Evolutionary conservation across 1,140 invertebrate genomes (phyloP), one percentile per base, ranked within the genome.

Genomic region (Euglossa dilemma): DNA sequence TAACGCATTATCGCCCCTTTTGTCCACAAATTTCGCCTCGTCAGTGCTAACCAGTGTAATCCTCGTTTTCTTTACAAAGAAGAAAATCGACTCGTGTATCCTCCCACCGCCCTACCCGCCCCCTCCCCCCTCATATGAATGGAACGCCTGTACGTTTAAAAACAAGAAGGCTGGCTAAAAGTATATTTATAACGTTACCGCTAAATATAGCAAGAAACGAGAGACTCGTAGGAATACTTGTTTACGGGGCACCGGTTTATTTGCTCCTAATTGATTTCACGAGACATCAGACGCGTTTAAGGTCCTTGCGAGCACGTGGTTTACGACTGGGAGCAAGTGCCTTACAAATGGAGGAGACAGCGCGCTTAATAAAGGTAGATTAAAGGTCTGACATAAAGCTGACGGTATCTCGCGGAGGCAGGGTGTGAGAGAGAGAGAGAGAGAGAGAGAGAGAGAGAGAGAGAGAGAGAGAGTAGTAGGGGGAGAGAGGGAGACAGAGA

Each of bases 231-330:
- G 71, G 45, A 61, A n/a, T n/a, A 63, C 72, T 67, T 28, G 80
- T 81, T 81, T 73, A 81, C 63, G 56, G 72, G 5, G 20, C 56
- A 50, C 52, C 63, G 47, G 59, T 82, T 82, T 82, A 82, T 82
- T 82, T 82, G 63, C 72, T 75, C 52, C 52, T 67, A 82, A 82
- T 82, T 82, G 80, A 82, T 82, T 82, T 82, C 80, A 82, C 63
- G 72, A 64, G 80, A 67, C 80, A 82, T 59, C 52, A 28, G 72
- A 56, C 72, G 61, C 61, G 80, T 75, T 82, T 76, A 75, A 82
- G 20, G n/a, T 57, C 52, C 25, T 47, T 52, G 52, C 43, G 36
- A 11, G 71, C 80, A 82, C 72, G 72, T 76, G 80, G 52, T 82
- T 82, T 82, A 82, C 80, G 80, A 76, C 61, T 43, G 72, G 52